phyloP scores from a whole-genome alignment of 2,797 vertebrate species.

The Petrocephalus schoutedeni region DNA sequence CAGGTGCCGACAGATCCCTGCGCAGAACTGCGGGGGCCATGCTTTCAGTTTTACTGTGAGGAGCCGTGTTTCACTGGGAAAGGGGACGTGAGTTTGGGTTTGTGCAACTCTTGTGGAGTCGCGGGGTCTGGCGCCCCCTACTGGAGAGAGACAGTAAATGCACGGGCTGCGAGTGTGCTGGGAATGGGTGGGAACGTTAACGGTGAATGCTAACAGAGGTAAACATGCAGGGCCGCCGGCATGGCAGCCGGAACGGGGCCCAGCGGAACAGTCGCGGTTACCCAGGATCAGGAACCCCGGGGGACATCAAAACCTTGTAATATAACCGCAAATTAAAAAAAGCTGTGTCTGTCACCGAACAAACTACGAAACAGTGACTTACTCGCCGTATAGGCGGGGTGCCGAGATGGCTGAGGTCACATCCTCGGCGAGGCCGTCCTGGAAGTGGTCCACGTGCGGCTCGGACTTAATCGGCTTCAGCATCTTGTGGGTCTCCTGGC shows the following conservation, averaged over 20 bases:
- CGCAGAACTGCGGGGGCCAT: neutral
- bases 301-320: neutral
- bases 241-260: neutral
- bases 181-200: neutral
- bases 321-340: neutral
- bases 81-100: neutral
- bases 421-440: slow-evolving; percentile 74
- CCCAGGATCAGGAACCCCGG: neutral
- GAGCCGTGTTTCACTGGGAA: neutral
- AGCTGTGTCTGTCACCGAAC: neutral
- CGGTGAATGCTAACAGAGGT: neutral
- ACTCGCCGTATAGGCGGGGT: slow-evolving; percentile 77
- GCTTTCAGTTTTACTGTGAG: neutral
- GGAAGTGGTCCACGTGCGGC: slow-evolving; percentile 60
- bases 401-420: slow-evolving; percentile 78
- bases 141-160: neutral
- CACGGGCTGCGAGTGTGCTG: neutral
- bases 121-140: neutral
- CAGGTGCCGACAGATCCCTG: neutral
- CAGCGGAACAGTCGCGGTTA: neutral
- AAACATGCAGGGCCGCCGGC: neutral
- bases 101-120: neutral
- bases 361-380: slow-evolving; percentile 48
- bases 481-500: slow-evolving; percentile 53
- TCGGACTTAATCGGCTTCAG: slow-evolving; percentile 85